These are phyloP conservation scores for Ectropis crepuscularia DNA, from an alignment of 2,888 invertebrate genomes.

Conservation along the genomic window DNA sequence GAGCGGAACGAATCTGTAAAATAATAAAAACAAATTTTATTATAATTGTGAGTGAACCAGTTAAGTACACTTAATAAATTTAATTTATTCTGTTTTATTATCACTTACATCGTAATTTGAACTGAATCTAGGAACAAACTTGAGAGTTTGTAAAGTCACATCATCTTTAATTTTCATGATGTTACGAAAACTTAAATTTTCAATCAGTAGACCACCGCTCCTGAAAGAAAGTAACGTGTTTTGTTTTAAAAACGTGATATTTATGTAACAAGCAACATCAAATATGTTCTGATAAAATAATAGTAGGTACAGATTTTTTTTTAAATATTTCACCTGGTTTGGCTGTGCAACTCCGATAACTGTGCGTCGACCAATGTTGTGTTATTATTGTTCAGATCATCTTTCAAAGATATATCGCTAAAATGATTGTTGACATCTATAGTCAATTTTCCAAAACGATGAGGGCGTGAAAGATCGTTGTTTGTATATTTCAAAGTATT, in stretches of 20 bases:
- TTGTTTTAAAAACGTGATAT: no score
- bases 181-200: slow-evolving; percentile 43
- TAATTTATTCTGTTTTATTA: no score
- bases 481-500: slow-evolving; percentile 85
- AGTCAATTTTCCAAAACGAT: slow-evolving; percentile 29
- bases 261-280: no score
- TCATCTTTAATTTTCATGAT: slow-evolving; percentile 28
- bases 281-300: no score
- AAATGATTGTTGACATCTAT: slow-evolving; percentile 44
- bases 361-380: slow-evolving; percentile 1
- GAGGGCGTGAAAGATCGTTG: slow-evolving; percentile 68
- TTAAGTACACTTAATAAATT: no score
- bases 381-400: not conserved
- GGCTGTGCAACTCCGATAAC: not conserved
- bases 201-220: slow-evolving; percentile 51
- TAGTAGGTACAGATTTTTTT: not conserved
- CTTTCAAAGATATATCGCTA: not conserved
- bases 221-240: slow-evolving; percentile 37
- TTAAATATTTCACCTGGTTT: not conserved
- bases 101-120: slow-evolving; percentile 42
- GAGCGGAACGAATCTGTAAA: slow-evolving; percentile 37
- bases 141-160: slow-evolving; percentile 37
- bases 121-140: slow-evolving; percentile 40
- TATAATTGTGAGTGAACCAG: no score
- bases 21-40: not conserved